Evolutionary conservation across 2,797 vertebrate genomes (phyloP).

Genomic region (Aphelocoma californica): DNA sequence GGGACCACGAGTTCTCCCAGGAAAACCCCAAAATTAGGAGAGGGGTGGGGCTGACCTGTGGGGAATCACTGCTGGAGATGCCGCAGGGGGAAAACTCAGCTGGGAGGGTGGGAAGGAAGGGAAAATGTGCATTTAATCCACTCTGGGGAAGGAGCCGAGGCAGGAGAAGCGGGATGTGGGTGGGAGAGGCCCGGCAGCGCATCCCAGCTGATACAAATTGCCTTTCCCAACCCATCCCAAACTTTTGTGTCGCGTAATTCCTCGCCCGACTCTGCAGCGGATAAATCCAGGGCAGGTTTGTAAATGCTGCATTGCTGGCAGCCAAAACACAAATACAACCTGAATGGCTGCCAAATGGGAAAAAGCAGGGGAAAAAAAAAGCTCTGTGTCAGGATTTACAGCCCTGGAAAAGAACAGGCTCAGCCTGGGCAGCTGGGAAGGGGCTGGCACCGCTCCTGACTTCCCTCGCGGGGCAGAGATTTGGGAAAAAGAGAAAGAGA

Average conservation of each 20-base stretch:
- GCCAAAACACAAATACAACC: conserved; percentile 53
- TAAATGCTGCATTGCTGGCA: conserved; percentile 59
- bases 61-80: not conserved
- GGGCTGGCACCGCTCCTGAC: not conserved
- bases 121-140: not conserved
- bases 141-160: not conserved
- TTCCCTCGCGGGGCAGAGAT: not conserved
- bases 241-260: not conserved
- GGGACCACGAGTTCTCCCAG: rapidly evolving
- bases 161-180: not conserved
- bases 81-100: not conserved
- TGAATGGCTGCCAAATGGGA: conserved; percentile 19
- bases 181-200: rapidly evolving
- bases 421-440: not conserved
- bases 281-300: conserved; percentile 58
- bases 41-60: rapidly evolving
- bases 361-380: not conserved
- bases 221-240: not conserved
- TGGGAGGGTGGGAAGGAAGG: not conserved
- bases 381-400: conserved; percentile 20
- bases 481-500: not conserved
- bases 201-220: rapidly evolving
- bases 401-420: conserved; percentile 2
- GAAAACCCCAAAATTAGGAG: not conserved
- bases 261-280: not conserved